phyloP scores from a whole-genome alignment of 2,113 vertebrate species.

The Piaya cayana region DNA sequence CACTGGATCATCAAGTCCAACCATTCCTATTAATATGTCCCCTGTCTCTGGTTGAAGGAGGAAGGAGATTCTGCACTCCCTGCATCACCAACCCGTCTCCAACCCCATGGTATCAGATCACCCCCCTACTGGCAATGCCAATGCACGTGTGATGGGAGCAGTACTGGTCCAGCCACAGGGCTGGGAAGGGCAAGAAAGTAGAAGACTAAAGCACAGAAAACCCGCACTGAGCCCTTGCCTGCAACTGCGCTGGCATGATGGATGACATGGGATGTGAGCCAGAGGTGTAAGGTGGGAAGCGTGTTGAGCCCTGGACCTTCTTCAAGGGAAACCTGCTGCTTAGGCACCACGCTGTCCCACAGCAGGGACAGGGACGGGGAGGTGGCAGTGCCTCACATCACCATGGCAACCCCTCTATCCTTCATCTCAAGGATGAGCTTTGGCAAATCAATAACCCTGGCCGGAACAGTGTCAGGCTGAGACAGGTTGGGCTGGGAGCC shows the following conservation, averaged over 20 bases:
- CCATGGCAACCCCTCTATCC: conserved; percentile 65
- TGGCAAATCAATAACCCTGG: not conserved
- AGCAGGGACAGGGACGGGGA: not conserved
- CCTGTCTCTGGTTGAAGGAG: not conserved
- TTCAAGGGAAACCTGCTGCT: not conserved
- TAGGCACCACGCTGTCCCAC: not conserved
- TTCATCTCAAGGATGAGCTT: conserved; percentile 44
- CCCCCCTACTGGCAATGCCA: not conserved
- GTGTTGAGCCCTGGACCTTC: accelerated
- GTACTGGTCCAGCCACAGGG: not conserved
- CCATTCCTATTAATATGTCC: too few species aligned
- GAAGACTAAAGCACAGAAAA: not conserved
- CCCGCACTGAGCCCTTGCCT: not conserved
- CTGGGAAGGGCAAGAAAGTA: not conserved
- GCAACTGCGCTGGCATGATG: accelerated
- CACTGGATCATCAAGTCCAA: too few species aligned
- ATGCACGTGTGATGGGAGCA: not conserved
- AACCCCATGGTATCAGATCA: not conserved
- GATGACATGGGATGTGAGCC: accelerated
- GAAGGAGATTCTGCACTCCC: not conserved
- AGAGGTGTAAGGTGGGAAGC: not conserved
- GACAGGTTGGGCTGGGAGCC: not conserved
- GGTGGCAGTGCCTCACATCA: not conserved
- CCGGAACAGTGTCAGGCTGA: not conserved
- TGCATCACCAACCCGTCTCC: not conserved